phyloP scores from a whole-genome alignment of 1,140 invertebrate genomes.

The Drosophila nigrodunni region DNA sequence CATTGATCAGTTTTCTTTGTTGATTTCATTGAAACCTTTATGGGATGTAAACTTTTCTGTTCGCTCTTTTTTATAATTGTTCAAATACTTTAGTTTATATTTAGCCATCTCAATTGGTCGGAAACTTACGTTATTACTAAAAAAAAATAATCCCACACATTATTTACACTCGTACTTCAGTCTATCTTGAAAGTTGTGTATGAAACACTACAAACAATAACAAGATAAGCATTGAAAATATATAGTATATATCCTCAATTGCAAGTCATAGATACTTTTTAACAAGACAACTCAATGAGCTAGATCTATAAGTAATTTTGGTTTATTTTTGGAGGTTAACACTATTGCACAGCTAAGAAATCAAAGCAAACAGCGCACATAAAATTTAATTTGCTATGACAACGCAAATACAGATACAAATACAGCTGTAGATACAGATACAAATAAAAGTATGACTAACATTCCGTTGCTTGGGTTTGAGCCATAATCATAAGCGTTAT shows the following conservation, averaged over 20 bases:
- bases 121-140: too few species aligned
- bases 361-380: constrained; percentile 53
- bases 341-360: neutral
- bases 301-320: constrained; percentile 4
- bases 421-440: constrained; percentile 4
- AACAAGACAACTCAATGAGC: neutral
- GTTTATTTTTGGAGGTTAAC: constrained; percentile 38
- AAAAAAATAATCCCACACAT: too few species aligned
- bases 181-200: neutral
- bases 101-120: too few species aligned
- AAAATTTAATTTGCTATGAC: constrained; percentile 55
- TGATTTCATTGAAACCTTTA: neutral
- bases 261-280: constrained; percentile 4
- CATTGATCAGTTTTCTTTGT: neutral
- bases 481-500: constrained; percentile 34
- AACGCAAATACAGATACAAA: constrained; percentile 27
- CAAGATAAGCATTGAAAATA: neutral
- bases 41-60: too few species aligned
- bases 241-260: neutral
- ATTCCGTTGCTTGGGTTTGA: constrained; percentile 14
- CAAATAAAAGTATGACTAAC: constrained; percentile 11
- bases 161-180: too few species aligned
- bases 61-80: too few species aligned
- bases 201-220: neutral
- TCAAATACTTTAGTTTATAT: too few species aligned